Base-by-base conservation (phyloP, 2,797 vertebrate species). In the Myotis planiceps region DNA sequence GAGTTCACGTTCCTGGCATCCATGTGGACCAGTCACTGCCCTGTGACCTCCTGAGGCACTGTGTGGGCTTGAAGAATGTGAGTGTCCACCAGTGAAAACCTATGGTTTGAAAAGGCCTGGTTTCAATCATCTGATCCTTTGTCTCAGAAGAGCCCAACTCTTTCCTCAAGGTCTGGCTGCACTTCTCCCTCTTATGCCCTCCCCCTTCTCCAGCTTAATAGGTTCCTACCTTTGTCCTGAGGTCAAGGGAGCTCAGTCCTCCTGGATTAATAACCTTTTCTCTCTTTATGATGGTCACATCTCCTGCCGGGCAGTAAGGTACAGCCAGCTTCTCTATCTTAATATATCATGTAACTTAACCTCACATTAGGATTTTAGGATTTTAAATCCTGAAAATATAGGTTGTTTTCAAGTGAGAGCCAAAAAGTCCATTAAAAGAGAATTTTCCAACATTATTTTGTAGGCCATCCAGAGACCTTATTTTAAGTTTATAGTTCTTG, bases 381-480 rank as follows among this genome's bases (percentile, higher is more conserved):
- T 76, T 92, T 78, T 75, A 79, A 95, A 72, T 12, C 16, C 23
- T 90, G 55, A 66, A 92, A 42, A 93, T 66, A 76, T 13, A 76
- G 6, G 10, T 45, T 23, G 3, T 58, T 85, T 88, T 66, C 25
- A 63, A 9, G 3, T 10, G 27, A 85, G 15, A 84, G 63, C 19
- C 49, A 58, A 53, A 53, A 84, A 75, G 4, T 18, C 29, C n/a
- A 71, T 49, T 89, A 66, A 79, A 71, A 68, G 32, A 68, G 39
- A 76, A 4, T 92, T 90, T 66, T 71, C 34, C 45, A 86, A 71
- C 25, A 39, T 45, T 86, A 32, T 25, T 58, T 79, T 76, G 81
- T 37, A 69, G 39, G 25, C 47, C 8, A 88, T 58, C 47, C 6
- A 39, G 69, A 88, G 55, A 32, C 7, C n/a, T 76, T 93, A 65